phyloP scores from a whole-genome alignment of 1,140 invertebrate species.

The Achroia grisella region DNA sequence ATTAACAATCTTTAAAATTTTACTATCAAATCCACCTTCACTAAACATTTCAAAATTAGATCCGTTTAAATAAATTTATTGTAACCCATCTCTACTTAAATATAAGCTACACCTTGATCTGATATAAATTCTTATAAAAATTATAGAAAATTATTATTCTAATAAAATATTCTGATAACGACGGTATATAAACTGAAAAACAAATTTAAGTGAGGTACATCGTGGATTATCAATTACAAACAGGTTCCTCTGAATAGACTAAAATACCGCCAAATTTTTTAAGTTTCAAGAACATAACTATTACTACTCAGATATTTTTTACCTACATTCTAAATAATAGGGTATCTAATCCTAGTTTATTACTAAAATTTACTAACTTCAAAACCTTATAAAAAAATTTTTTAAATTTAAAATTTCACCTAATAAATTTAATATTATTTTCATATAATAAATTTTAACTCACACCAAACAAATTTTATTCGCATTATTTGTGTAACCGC shows the following conservation, averaged over 20 bases:
- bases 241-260: conserved; percentile 75
- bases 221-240: conserved; percentile 75
- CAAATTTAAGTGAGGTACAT: conserved; percentile 70
- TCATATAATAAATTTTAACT: conserved; percentile 39
- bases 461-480: conserved; percentile 29
- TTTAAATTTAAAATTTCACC: conserved; percentile 42
- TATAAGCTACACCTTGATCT: conserved; percentile 76
- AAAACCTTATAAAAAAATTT: conserved; percentile 34
- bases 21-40: conserved; percentile 51
- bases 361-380: conserved; percentile 41
- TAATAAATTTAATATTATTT: conserved; percentile 43
- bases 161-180: conserved; percentile 14
- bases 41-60: conserved; percentile 26
- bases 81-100: conserved; percentile 17
- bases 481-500: conserved; percentile 71
- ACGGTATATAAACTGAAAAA: conserved; percentile 62
- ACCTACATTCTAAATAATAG: conserved; percentile 73
- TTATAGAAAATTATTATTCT: conserved; percentile 61
- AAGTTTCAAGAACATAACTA: conserved; percentile 70
- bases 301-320: conserved; percentile 60
- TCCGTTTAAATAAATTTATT: conserved; percentile 40
- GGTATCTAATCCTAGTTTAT: conserved; percentile 80
- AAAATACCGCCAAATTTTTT: conserved; percentile 76
- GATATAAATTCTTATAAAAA: conserved; percentile 64
- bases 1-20: conserved; percentile 38